These are phyloP conservation scores for Tachysurus fulvidraco DNA, from an alignment of 2,113 vertebrate genomes.

Conservation along the genomic window DNA sequence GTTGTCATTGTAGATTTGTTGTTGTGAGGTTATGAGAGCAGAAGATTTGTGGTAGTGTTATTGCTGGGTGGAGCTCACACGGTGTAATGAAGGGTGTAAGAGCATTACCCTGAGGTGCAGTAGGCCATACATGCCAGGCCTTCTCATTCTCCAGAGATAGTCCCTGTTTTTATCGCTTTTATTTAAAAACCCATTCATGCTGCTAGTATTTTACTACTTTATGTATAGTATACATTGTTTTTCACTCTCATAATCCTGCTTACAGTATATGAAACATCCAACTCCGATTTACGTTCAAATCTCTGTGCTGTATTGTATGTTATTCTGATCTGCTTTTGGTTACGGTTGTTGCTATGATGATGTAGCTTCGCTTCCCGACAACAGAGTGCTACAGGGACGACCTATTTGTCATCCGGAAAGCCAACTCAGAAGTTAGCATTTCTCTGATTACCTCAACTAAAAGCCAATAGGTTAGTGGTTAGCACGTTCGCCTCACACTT, in stretches of 20 bases:
- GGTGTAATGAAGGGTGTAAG: conserved; percentile 22
- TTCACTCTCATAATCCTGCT: no score
- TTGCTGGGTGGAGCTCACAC: conserved; percentile 5
- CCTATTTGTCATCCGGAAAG: no score
- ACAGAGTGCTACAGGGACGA: no score
- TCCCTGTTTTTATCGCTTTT: not conserved
- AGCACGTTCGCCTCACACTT: no score
- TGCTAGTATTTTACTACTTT: not conserved
- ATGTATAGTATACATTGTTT: no score
- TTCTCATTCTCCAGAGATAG: not conserved
- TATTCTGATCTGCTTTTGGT: no score
- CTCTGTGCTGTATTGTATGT: no score
- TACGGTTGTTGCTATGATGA: not conserved
- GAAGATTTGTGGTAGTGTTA: conserved; percentile 14
- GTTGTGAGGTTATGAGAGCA: not conserved
- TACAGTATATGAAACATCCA: not conserved
- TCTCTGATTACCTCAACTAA: no score
- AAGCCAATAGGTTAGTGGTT: no score
- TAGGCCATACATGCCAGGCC: not conserved
- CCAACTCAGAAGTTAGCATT: no score
- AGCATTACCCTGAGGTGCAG: not conserved
- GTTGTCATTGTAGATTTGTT: conserved; percentile 17
- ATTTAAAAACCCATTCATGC: not conserved
- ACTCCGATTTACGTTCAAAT: no score
- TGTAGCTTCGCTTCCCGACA: not conserved